Percentiles rank a stretch among this genome's conserved stretches.
Conservation (phyloP, 1,140 invertebrate genomes). For the Platorchestia sp. region DNA sequence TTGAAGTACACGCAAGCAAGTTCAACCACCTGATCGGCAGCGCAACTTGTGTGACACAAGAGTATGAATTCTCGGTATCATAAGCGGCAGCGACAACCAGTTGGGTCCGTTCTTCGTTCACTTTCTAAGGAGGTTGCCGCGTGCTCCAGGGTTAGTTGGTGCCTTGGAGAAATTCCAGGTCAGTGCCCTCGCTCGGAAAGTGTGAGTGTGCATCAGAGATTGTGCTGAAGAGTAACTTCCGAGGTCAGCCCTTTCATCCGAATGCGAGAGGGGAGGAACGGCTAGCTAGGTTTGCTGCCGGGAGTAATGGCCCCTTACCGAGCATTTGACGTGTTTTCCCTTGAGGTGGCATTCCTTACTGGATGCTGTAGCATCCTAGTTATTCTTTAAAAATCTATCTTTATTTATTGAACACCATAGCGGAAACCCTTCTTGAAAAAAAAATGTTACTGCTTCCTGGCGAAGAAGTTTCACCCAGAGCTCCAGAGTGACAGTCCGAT, state of each 20-base stretch:
- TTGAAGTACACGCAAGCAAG: conserved; percentile 10
- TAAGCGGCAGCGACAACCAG: background rate
- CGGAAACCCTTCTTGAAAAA: background rate
- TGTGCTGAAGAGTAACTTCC: conserved; percentile 19
- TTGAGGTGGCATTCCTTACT: background rate
- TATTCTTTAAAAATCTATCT: background rate
- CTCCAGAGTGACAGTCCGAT: background rate
- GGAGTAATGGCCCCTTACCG: background rate
- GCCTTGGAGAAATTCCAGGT: conserved; percentile 49
- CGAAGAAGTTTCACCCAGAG: background rate
- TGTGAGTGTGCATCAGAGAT: conserved; percentile 30
- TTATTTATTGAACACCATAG: background rate
- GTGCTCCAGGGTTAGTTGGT: background rate
- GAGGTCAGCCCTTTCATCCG: conserved; percentile 44
- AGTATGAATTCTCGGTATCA: conserved; percentile 20
- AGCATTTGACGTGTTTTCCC: conserved; percentile 32
- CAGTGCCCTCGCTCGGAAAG: conserved; percentile 43
- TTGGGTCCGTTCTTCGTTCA: conserved; percentile 7
- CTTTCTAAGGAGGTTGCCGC: conserved; percentile 26
- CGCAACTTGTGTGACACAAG: conserved; percentile 27
- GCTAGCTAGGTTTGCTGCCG: background rate
- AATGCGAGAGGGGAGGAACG: background rate
- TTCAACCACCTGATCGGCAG: conserved; percentile 24
- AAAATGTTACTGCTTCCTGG: background rate
- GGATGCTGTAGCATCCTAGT: background rate